These are phyloP conservation scores for Paelopatides confundens DNA, from an alignment of 53 echinoderm and acorn worm species.

Conservation along the genomic window DNA sequence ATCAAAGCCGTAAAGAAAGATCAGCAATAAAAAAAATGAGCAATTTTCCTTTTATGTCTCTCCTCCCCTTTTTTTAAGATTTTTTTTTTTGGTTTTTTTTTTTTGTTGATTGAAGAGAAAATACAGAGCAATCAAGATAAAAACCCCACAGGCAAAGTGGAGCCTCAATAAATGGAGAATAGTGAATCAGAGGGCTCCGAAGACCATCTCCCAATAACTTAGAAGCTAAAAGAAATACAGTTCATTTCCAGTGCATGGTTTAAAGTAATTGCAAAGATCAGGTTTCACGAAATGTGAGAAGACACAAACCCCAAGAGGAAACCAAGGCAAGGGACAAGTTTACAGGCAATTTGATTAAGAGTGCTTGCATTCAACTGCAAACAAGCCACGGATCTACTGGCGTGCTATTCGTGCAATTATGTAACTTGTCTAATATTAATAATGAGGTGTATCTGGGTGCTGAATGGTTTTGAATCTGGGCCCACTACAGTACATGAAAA, in stretches of 20 bases:
- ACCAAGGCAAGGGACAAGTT: not conserved
- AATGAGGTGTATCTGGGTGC: too few species aligned
- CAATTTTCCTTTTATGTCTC: not conserved
- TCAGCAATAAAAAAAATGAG: too few species aligned
- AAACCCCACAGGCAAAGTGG: not conserved
- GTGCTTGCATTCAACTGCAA: not conserved
- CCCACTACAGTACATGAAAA: too few species aligned
- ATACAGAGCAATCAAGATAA: not conserved
- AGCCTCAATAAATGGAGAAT: not conserved
- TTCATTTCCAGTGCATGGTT: not conserved
- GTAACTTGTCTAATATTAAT: too few species aligned
- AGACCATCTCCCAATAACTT: not conserved
- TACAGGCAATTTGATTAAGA: not conserved
- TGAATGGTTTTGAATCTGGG: too few species aligned
- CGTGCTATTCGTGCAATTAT: not conserved
- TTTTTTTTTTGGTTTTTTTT: not conserved
- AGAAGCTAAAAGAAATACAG: not conserved
- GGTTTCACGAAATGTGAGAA: not conserved
- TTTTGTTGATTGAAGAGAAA: not conserved
- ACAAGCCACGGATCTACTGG: not conserved
- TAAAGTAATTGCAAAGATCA: constrained; percentile 4
- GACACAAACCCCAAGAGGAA: not conserved
- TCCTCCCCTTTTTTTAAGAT: not conserved
- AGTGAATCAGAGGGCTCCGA: not conserved
- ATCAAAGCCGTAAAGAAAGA: too few species aligned